Evolutionary conservation across 2,113 vertebrate genomes (phyloP), one percentile per base, ranked within the genome.

Genomic region (Eupsittula cactorum): DNA sequence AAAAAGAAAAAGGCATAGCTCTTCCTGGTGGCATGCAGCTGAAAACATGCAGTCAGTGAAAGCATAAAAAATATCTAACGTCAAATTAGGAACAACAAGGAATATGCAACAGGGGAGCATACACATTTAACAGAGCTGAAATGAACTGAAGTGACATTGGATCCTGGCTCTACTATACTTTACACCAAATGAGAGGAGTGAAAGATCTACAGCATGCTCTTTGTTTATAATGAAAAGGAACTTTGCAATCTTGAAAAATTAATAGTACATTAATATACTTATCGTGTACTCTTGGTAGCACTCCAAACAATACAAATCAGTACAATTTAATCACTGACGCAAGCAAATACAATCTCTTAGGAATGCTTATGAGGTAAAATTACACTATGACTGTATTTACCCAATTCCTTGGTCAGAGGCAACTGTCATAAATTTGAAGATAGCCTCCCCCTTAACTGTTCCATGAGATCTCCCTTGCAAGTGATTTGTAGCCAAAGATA

Each of bases 401-500:
- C 98, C 97, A 97, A 96, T 95, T 62, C 85, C 93, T 50, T 96
- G 83, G 53, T 98, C 96, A 92, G 97, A 69, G 65, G 96, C 92
- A 57, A 84, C 92, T 82, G 96, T 97, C 68, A 98, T 67, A 68
- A 98, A 97, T 92, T 97, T 98, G 64, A 96, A 97, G 80, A 98
- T 92, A 10, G 92, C 95, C 27, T 98, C 97, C 78, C 98, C 98
- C 92, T 98, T 98, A 84, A 88, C 88, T 21, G 91, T 46, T 63
- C 96, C 93, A 35, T 89, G 86, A 69, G 82, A 88, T 60, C 87
- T 98, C 95, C 92, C 92, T 93, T 97, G 96, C 64, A 97, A 69
- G 28, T 86, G 79, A 95, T 96, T 98, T 93, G 96, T 91, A 95
- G 97, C 97, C 94, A 98, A 96, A 86, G 98, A 98, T 77, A 98